Conservation (phyloP, 2,113 vertebrate genomes). For the Rhinopomastus cyanomelas region DNA sequence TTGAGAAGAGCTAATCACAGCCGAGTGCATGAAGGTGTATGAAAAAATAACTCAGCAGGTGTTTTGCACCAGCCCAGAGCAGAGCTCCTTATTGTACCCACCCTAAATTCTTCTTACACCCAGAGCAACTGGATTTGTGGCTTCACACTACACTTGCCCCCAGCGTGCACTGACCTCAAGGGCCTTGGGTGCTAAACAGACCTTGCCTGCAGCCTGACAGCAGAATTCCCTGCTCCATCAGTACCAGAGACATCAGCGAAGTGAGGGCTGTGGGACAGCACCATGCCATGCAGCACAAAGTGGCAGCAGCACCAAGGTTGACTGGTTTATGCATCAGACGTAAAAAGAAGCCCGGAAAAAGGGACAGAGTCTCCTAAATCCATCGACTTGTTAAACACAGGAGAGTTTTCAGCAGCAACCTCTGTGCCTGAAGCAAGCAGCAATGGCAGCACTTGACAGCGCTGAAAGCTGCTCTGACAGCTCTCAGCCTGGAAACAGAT, state of each 20-base stretch:
- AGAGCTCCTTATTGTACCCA: neutral
- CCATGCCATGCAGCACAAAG: neutral
- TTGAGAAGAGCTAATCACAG: neutral
- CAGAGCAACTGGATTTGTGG: neutral
- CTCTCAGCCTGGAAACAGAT: neutral
- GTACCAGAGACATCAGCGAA: neutral
- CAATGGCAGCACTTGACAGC: conserved; percentile 7
- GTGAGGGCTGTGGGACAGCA: neutral
- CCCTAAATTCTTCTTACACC: neutral
- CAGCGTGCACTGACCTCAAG: neutral
- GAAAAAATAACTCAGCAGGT: neutral
- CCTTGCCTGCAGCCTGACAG: neutral
- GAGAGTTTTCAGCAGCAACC: conserved; percentile 27
- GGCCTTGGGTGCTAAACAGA: neutral
- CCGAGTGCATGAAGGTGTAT: neutral
- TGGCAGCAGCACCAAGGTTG: neutral
- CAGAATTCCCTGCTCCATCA: neutral
- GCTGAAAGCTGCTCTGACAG: neutral
- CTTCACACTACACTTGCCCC: neutral
- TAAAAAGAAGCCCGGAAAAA: neutral
- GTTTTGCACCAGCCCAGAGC: neutral
- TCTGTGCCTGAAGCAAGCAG: conserved; percentile 39
- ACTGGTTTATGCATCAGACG: neutral
- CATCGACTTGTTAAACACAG: conserved; percentile 38
- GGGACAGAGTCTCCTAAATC: neutral